A percentile compares a stretch with the other conserved stretches of the same genome.
Evolutionary conservation across 2,888 invertebrate genomes (phyloP).

Genomic region (Fragum fragum): DNA sequence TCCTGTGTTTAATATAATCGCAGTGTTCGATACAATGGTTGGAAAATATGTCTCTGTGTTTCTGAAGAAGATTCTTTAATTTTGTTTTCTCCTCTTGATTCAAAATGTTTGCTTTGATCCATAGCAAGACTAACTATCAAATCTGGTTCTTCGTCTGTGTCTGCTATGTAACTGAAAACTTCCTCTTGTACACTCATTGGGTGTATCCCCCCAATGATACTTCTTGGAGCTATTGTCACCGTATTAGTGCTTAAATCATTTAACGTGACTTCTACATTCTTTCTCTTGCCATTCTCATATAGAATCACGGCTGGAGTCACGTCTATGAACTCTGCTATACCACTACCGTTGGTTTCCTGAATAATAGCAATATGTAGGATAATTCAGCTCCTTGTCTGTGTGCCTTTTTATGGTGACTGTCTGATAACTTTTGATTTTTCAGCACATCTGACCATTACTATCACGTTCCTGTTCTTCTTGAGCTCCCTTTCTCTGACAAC

Average conservation of each 20-base stretch:
- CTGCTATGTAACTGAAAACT: slow-evolving; percentile 19
- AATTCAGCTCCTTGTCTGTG: slow-evolving; percentile 37
- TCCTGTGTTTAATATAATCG: slow-evolving; percentile 31
- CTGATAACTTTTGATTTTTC: slow-evolving; percentile 23
- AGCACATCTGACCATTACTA: slow-evolving; percentile 36
- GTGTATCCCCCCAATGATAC: slow-evolving; percentile 54
- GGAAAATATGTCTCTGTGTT: slow-evolving; percentile 38
- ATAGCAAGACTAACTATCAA: background rate
- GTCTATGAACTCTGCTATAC: slow-evolving; percentile 36
- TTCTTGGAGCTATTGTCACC: slow-evolving; percentile 41
- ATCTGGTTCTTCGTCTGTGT: background rate
- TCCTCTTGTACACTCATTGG: slow-evolving; percentile 38
- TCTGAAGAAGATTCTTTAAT: slow-evolving; percentile 23
- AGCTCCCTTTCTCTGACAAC: slow-evolving; percentile 32
- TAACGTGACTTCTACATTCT: slow-evolving; percentile 31
- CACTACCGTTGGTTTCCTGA: slow-evolving; percentile 34
- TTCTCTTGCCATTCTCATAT: slow-evolving; percentile 23
- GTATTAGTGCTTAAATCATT: slow-evolving; percentile 54
- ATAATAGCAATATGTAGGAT: slow-evolving; percentile 42
- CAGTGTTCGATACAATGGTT: slow-evolving; percentile 26
- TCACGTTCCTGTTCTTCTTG: slow-evolving; percentile 17
- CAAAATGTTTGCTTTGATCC: slow-evolving; percentile 11
- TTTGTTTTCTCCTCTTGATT: too few species aligned
- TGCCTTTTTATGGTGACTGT: slow-evolving; percentile 16
- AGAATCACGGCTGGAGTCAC: slow-evolving; percentile 45